Percentiles rank a stretch among this genome's conserved stretches.
These are phyloP conservation scores for Centruroides vittatus DNA, from an alignment of 1,140 invertebrate species.

Conservation along the genomic window DNA sequence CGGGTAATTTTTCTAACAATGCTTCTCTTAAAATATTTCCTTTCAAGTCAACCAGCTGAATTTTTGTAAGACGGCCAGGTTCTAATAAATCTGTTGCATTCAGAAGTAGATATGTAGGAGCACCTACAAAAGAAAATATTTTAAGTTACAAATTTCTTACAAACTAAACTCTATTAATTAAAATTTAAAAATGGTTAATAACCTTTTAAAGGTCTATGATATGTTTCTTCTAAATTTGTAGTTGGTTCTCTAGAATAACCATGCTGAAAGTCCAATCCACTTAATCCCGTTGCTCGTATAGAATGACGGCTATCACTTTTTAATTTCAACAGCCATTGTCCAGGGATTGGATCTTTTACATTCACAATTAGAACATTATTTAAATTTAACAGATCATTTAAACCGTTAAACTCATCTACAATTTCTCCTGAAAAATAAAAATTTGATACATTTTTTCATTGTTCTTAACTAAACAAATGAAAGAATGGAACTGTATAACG, in stretches of 20 bases:
- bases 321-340: constrained; percentile 43
- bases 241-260: constrained; percentile 47
- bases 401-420: constrained; percentile 29
- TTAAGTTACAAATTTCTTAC: neutral
- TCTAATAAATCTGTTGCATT: constrained; percentile 32
- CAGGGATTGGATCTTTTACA: constrained; percentile 45
- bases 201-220: constrained; percentile 45
- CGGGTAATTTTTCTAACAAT: constrained; percentile 25
- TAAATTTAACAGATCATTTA: constrained; percentile 41
- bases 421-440: constrained; percentile 24
- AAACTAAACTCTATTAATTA: neutral
- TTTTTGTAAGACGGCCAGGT: constrained; percentile 27
- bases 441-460: constrained; percentile 10
- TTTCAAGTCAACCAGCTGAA: constrained; percentile 36
- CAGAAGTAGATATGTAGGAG: constrained; percentile 35
- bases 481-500: too few species aligned
- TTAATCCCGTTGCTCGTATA: constrained; percentile 47
- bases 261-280: constrained; percentile 44
- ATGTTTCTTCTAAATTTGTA: constrained; percentile 36
- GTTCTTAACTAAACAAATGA: too few species aligned
- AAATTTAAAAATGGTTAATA: neutral
- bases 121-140: constrained; percentile 24
- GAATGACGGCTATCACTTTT: constrained; percentile 45
- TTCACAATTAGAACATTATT: constrained; percentile 45
- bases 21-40: constrained; percentile 31